These are phyloP conservation scores for Trematocara caparti DNA, from an alignment of 2,797 vertebrate species.

Conservation along the genomic window DNA sequence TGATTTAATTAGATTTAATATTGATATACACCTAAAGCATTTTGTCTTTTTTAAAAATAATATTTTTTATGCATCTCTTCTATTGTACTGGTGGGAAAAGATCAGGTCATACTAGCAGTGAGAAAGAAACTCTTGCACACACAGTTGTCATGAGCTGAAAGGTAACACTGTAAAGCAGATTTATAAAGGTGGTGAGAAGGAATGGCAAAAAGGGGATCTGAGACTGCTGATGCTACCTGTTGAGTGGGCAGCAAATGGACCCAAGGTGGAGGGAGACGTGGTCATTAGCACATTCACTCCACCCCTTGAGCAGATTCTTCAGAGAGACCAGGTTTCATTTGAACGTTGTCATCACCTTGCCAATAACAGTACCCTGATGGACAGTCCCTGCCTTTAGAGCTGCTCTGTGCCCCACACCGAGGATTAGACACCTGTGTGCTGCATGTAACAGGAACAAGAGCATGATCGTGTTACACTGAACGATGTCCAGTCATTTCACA, in stretches of 20 bases:
- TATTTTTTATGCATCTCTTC: neutral
- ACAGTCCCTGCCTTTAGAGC: slow-evolving; percentile 16
- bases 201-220: slow-evolving; percentile 2
- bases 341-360: slow-evolving; percentile 73
- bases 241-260: slow-evolving; percentile 82
- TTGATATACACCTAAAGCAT: neutral
- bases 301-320: slow-evolving; percentile 51
- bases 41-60: neutral
- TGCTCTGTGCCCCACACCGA: slow-evolving; percentile 22
- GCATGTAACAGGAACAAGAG: slow-evolving; percentile 30
- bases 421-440: slow-evolving; percentile 55
- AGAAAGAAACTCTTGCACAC: neutral
- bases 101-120: neutral
- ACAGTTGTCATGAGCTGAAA: slow-evolving; percentile 9
- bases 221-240: slow-evolving; percentile 84
- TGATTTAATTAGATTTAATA: neutral
- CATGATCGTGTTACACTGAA: slow-evolving; percentile 40
- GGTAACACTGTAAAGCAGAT: slow-evolving; percentile 2
- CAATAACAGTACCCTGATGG: slow-evolving; percentile 69
- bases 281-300: slow-evolving; percentile 68
- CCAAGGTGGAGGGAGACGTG: slow-evolving; percentile 74
- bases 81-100: neutral
- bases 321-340: slow-evolving; percentile 49
- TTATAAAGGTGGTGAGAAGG: slow-evolving; percentile 19
- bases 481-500: slow-evolving; percentile 13